Evolutionary conservation across 2,888 invertebrate species (phyloP).

Genomic region (Buathra laborator): DNA sequence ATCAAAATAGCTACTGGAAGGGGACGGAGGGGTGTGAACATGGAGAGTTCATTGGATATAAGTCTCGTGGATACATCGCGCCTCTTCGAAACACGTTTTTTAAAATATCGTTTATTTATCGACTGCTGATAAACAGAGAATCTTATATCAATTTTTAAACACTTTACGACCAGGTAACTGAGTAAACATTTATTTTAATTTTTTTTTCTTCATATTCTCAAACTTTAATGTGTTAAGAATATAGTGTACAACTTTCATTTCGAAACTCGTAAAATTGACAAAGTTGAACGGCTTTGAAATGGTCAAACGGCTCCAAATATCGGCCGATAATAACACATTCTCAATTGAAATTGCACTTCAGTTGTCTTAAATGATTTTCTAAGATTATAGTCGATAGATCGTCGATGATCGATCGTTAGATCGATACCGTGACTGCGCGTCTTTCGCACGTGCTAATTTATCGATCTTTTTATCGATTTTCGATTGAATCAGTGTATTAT

Average conservation of each 20-base stretch:
- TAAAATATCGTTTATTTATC: not conserved
- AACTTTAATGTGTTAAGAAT: no score
- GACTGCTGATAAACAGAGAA: not conserved
- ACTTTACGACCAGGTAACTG: no score
- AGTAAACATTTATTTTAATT: not conserved
- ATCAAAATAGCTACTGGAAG: conserved; percentile 9
- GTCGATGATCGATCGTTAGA: not conserved
- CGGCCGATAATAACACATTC: no score
- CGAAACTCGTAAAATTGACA: no score
- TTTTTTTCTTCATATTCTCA: not conserved
- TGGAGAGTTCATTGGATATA: not conserved
- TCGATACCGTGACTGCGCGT: not conserved
- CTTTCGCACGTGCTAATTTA: not conserved
- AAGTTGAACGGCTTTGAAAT: no score
- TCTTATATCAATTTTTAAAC: no score
- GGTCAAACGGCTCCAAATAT: no score
- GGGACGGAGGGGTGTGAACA: not conserved
- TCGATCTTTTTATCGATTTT: not conserved
- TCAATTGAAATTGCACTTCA: no score
- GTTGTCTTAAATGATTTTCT: not conserved
- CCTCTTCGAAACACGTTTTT: not conserved
- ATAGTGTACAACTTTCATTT: no score
- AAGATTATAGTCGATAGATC: not conserved
- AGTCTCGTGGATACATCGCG: not conserved
- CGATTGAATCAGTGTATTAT: no score